These are phyloP conservation scores for Fragum whitleyi DNA, from an alignment of 2,888 invertebrate species.

Conservation along the genomic window DNA sequence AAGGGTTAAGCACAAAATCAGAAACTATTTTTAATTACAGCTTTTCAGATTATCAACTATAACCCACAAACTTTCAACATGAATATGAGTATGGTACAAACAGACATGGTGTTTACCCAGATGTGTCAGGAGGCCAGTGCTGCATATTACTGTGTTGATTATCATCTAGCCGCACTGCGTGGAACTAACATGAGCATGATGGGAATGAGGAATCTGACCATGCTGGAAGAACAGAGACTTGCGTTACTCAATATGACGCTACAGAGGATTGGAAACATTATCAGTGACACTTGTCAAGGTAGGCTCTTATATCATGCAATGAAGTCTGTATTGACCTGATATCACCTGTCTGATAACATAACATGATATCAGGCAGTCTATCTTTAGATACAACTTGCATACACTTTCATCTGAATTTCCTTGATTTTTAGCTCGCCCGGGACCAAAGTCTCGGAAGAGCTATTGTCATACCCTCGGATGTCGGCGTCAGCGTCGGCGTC, in stretches of 20 bases:
- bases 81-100: conserved; percentile 18
- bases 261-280: conserved; percentile 38
- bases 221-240: conserved; percentile 14
- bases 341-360: no score
- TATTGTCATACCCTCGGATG: no score
- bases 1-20: not conserved
- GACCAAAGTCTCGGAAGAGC: no score
- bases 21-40: conserved; percentile 28
- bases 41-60: conserved; percentile 43
- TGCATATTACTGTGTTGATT: conserved; percentile 47
- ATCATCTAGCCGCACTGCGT: conserved; percentile 32
- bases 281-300: conserved; percentile 48
- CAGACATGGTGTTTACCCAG: conserved; percentile 35
- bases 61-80: conserved; percentile 26
- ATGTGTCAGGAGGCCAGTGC: conserved; percentile 47
- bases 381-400: no score
- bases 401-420: no score
- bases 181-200: conserved; percentile 1
- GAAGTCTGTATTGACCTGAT: no score
- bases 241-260: conserved; percentile 41
- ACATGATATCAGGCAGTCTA: no score
- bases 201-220: conserved; percentile 11
- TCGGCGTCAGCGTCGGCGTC: no score
- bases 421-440: no score
- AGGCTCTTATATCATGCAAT: no score